These are phyloP conservation scores for Pseudomugil tenellus DNA, from an alignment of 2,797 vertebrate species.

Conservation along the genomic window DNA sequence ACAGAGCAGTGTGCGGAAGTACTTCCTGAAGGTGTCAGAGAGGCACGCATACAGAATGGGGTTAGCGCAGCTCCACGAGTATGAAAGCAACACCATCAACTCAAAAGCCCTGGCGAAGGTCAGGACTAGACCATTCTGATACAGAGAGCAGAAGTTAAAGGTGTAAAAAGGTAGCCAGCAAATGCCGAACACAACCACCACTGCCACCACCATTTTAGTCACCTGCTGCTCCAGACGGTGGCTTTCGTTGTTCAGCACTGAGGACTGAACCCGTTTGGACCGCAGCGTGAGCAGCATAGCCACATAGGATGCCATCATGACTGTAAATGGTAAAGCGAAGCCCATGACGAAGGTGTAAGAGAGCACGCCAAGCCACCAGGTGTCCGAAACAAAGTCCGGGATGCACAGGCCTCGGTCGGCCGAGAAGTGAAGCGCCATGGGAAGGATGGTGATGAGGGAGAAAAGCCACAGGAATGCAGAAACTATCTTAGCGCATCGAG, in stretches of 20 bases:
- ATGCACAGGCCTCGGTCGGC: slow-evolving; percentile 67
- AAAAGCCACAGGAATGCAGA: slow-evolving; percentile 77
- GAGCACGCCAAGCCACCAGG: slow-evolving; percentile 78
- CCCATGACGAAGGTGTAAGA: slow-evolving; percentile 81
- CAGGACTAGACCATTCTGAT: slow-evolving; percentile 21
- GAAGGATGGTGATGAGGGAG: slow-evolving; percentile 81
- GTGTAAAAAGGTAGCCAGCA: slow-evolving; percentile 86
- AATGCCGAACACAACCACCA: slow-evolving; percentile 78
- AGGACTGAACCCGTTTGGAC: slow-evolving; percentile 20
- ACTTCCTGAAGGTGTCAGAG: slow-evolving; percentile 77
- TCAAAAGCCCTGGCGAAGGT: slow-evolving; percentile 75
- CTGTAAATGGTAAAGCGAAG: slow-evolving; percentile 76
- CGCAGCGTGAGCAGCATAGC: slow-evolving; percentile 72
- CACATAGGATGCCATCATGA: slow-evolving; percentile 75
- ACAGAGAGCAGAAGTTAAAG: slow-evolving; percentile 80
- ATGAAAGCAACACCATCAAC: slow-evolving; percentile 81
- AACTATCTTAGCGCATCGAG: slow-evolving; percentile 72
- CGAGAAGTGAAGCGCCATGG: slow-evolving; percentile 81
- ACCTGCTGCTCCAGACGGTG: slow-evolving; percentile 75
- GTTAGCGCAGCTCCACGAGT: slow-evolving; percentile 85
- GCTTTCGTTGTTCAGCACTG: slow-evolving; percentile 30
- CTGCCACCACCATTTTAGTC: slow-evolving; percentile 81
- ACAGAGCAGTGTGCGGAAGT: slow-evolving; percentile 78
- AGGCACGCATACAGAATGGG: slow-evolving; percentile 83
- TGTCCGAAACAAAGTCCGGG: slow-evolving; percentile 50